Percentiles rank a stretch among this genome's conserved stretches.
Evolutionary conservation across 2,797 vertebrate species (phyloP).

Genomic region (Varecia variegata): DNA sequence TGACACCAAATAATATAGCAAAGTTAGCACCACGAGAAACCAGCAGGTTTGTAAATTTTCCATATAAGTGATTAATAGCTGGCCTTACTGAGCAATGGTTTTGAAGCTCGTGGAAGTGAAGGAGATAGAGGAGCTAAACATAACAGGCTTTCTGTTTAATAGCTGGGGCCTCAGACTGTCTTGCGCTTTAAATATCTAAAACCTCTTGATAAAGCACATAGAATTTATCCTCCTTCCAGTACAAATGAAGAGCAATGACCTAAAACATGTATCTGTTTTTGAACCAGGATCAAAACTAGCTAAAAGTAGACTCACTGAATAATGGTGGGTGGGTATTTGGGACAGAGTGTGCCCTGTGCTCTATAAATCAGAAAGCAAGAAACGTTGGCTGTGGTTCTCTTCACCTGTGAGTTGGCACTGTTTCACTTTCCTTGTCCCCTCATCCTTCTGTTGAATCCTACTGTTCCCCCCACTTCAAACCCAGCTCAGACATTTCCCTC

Average conservation of each 20-base stretch:
- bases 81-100: background rate
- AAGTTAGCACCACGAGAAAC: background rate
- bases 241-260: background rate
- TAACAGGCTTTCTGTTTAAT: background rate
- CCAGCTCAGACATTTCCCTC: background rate
- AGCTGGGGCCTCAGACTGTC: background rate
- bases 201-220: background rate
- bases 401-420: background rate
- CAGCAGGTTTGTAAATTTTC: background rate
- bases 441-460: background rate
- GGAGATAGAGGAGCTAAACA: background rate
- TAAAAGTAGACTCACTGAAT: background rate
- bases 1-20: background rate
- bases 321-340: background rate
- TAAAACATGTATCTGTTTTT: background rate
- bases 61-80: background rate
- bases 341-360: background rate
- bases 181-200: background rate
- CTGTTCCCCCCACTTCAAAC: background rate
- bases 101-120: background rate
- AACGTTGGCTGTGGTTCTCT: background rate
- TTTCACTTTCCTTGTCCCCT: background rate
- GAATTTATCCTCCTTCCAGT: background rate
- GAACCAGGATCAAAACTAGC: constrained; percentile 27
- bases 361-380: background rate